Percentiles rank a stretch among this genome's conserved stretches.
phyloP scores from a whole-genome alignment of 2,888 invertebrate species.

The Tachina fera region DNA sequence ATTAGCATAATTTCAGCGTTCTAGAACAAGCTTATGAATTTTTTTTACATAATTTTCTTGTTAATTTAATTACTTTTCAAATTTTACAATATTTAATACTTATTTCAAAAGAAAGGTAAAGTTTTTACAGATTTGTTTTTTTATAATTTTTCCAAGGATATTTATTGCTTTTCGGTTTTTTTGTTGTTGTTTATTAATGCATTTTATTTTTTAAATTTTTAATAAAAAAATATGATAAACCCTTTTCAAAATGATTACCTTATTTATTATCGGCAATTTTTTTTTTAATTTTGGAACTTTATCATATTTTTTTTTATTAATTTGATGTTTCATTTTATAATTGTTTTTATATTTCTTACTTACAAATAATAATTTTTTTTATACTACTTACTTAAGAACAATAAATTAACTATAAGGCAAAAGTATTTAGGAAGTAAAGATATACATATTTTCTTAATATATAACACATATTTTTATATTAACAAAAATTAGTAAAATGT shows the following conservation, averaged over 20 bases:
- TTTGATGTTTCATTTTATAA: conserved; percentile 38
- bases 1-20: background rate
- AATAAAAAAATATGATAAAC: conserved; percentile 30
- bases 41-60: background rate
- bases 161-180: conserved; percentile 68
- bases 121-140: conserved; percentile 11
- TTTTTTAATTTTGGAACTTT: conserved; percentile 42
- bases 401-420: conserved; percentile 74
- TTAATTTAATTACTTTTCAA: background rate
- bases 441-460: conserved; percentile 41
- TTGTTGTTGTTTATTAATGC: conserved; percentile 3
- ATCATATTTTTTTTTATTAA: conserved; percentile 45
- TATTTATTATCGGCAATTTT: conserved; percentile 39
- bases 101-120: conserved; percentile 40
- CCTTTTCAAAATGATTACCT: conserved; percentile 32
- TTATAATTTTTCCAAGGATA: conserved; percentile 46
- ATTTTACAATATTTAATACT: conserved; percentile 24
- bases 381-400: conserved; percentile 46
- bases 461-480: conserved; percentile 56
- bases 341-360: conserved; percentile 36
- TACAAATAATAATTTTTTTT: background rate
- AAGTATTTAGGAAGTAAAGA: conserved; percentile 74
- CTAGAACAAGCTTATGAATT: background rate
- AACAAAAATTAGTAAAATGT: conserved; percentile 42
- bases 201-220: conserved; percentile 44